phyloP scores from a whole-genome alignment of 2,113 vertebrate species.

The Tetrax tetrax region DNA sequence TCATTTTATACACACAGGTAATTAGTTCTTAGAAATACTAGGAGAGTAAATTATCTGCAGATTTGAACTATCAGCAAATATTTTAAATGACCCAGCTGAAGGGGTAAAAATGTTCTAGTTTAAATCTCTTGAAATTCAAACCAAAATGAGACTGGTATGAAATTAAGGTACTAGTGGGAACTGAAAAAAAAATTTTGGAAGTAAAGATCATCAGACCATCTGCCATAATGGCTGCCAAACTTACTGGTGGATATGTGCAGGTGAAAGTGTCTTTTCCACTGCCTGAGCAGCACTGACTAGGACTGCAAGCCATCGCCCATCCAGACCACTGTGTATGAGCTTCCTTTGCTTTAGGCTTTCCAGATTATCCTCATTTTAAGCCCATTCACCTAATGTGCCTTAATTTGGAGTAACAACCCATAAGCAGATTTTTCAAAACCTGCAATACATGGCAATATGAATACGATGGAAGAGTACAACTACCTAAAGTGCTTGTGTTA shows the following conservation, averaged over 20 bases:
- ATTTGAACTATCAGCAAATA: constrained; percentile 77
- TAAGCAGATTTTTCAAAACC: background rate
- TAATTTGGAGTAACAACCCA: background rate
- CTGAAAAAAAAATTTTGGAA: background rate
- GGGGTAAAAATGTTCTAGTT: constrained; percentile 40
- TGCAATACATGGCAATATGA: background rate
- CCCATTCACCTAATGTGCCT: background rate
- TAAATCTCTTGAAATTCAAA: constrained; percentile 64
- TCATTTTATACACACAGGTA: constrained; percentile 78
- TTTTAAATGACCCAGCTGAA: constrained; percentile 68
- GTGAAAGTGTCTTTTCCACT: background rate
- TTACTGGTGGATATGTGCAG: background rate
- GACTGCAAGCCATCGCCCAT: background rate
- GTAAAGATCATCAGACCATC: background rate
- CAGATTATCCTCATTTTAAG: background rate
- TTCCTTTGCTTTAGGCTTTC: background rate
- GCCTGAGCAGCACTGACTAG: background rate
- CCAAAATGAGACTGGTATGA: background rate
- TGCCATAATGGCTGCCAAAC: background rate
- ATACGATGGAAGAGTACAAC: background rate
- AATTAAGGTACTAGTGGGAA: background rate
- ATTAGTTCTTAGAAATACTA: constrained; percentile 79
- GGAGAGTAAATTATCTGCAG: constrained; percentile 76
- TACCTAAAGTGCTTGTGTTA: background rate
- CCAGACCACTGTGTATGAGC: background rate